phyloP scores from a whole-genome alignment of 1,140 invertebrate genomes.

The Hermetia illucens region DNA sequence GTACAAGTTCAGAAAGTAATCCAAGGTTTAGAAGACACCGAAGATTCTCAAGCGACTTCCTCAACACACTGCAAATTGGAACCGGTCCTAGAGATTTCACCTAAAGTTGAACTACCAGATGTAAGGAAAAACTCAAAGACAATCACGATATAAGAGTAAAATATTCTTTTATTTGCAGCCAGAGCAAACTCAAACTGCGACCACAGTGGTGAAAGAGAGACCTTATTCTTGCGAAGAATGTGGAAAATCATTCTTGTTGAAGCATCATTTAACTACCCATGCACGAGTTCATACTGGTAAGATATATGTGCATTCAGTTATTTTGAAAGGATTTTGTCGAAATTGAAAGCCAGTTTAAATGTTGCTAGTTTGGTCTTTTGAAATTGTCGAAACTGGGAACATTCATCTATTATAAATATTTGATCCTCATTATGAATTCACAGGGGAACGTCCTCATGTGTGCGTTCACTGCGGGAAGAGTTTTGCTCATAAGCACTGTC shows the following conservation, averaged over 20 bases:
- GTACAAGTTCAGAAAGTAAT: conserved; percentile 32
- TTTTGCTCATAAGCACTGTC: conserved; percentile 70
- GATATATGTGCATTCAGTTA: too few relatives aligned
- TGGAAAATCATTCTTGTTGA: conserved; percentile 67
- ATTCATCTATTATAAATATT: too few relatives aligned
- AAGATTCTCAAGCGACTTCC: conserved; percentile 28
- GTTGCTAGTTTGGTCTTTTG: too few relatives aligned
- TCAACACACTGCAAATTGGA: conserved; percentile 28
- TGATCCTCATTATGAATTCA: too few relatives aligned
- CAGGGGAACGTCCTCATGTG: conserved; percentile 63
- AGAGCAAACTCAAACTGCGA: conserved; percentile 16
- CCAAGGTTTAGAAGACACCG: conserved; percentile 30
- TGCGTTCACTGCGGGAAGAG: conserved; percentile 75
- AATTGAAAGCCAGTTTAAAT: too few relatives aligned
- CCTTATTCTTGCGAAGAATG: conserved; percentile 69
- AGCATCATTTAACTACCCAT: conserved; percentile 69
- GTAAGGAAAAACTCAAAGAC: conserved; percentile 29
- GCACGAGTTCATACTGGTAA: conserved; percentile 58
- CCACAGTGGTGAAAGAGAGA: conserved; percentile 43
- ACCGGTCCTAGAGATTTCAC: conserved; percentile 30
- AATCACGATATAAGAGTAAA: conserved; percentile 8
- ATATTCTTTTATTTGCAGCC: conserved; percentile 10
- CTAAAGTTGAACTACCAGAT: conserved; percentile 30
- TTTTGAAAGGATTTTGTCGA: background rate
- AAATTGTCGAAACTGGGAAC: too few relatives aligned